Conservation (phyloP, 1,140 invertebrate species). For the Maconellicoccus hirsutus region DNA sequence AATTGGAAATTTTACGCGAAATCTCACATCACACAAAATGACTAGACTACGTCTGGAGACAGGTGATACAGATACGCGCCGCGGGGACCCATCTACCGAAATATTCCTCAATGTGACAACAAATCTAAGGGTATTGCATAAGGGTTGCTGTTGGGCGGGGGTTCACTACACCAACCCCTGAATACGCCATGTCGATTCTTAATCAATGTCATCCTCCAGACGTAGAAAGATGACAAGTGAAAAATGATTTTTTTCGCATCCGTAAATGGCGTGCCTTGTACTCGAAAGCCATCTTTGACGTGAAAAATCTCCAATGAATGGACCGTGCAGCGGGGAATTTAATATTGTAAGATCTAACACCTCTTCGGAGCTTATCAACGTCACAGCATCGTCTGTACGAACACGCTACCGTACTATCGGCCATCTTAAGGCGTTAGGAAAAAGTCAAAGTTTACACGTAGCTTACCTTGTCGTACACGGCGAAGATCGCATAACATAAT, state of each 20-base stretch:
- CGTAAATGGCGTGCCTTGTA: background rate
- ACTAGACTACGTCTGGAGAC: background rate
- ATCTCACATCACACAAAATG: too few species aligned
- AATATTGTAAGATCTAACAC: too few species aligned
- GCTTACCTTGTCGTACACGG: background rate
- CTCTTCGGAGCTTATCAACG: too few species aligned
- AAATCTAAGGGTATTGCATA: background rate
- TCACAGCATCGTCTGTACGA: background rate
- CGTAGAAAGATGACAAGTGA: conserved; percentile 15
- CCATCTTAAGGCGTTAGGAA: background rate
- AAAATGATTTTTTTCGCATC: conserved; percentile 18
- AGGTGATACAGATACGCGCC: conserved; percentile 10
- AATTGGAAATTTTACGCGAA: too few species aligned
- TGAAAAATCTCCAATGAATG: too few species aligned
- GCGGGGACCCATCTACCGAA: background rate
- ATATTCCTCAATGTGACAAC: conserved; percentile 12
- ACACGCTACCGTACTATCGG: background rate
- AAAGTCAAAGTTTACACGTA: background rate
- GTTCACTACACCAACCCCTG: background rate
- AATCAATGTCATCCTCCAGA: background rate
- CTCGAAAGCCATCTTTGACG: too few species aligned
- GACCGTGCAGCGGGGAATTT: background rate
- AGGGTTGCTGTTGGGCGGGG: conserved; percentile 12
- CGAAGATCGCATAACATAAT: background rate
- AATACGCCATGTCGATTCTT: conserved; percentile 14